Percentiles rank a stretch among this genome's conserved stretches.
phyloP scores from a whole-genome alignment of 2,888 invertebrate species.

The Linnaemya tessellans region DNA sequence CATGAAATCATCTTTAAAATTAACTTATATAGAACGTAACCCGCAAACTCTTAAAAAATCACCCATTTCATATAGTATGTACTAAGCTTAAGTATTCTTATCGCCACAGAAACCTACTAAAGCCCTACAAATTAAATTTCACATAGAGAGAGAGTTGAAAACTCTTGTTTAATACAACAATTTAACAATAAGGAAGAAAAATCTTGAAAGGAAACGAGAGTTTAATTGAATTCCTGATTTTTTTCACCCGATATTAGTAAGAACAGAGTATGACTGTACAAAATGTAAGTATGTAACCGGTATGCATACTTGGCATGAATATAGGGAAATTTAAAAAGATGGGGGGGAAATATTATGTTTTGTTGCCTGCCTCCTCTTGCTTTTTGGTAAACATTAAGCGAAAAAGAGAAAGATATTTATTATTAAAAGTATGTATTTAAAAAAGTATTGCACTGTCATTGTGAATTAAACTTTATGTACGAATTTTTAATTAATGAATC shows the following conservation, averaged over 20 bases:
- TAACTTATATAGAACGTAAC: no score
- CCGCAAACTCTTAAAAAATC: no score
- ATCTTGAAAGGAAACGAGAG: neutral
- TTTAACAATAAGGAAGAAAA: neutral
- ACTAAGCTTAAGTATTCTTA: no score
- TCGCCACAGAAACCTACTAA: slow-evolving; percentile 42
- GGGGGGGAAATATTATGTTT: neutral
- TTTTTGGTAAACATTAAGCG: neutral
- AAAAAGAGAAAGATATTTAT: neutral
- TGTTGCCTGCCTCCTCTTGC: neutral
- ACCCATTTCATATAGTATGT: no score
- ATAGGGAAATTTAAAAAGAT: neutral
- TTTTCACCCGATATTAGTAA: slow-evolving; percentile 18
- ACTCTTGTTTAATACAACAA: neutral
- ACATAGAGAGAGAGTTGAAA: neutral
- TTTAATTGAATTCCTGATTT: neutral
- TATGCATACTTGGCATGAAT: neutral
- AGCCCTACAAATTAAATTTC: slow-evolving; percentile 43
- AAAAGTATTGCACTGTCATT: slow-evolving; percentile 4
- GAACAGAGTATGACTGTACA: neutral
- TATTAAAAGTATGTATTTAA: neutral
- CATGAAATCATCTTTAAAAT: no score
- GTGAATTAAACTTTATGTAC: slow-evolving; percentile 8
- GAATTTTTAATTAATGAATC: slow-evolving; percentile 48
- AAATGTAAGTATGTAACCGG: neutral